Conservation (phyloP, 35 echinoderm and acorn worm species). For the Chiridota heheva region DNA sequence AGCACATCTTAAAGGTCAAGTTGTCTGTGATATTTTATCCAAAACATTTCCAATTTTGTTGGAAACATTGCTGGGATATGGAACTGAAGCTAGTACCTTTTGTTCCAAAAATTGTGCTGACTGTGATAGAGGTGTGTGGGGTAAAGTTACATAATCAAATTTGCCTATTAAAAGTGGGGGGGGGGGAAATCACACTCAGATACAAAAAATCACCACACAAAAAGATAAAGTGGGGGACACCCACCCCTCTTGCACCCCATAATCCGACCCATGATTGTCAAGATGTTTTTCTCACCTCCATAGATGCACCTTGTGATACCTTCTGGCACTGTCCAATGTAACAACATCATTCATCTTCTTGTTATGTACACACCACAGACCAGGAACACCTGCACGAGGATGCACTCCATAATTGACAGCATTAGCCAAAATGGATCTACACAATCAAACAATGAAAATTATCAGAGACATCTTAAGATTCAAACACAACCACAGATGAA, state of each 20-base stretch:
- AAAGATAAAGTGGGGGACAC: background rate
- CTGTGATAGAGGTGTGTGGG: background rate
- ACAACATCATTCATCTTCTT: conserved; percentile 69
- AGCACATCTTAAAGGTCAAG: no score
- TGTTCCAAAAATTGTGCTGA: background rate
- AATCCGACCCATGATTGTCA: background rate
- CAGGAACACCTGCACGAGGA: conserved; percentile 82
- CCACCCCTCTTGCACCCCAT: background rate
- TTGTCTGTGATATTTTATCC: no score
- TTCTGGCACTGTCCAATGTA: conserved; percentile 63
- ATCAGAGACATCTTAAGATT: no score
- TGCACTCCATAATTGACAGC: conserved; percentile 73
- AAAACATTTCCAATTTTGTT: no score
- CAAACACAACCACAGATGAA: no score
- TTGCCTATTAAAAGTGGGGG: no score
- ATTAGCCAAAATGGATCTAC: conserved; percentile 94
- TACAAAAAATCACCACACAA: no score
- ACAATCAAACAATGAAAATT: no score
- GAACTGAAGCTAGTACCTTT: background rate
- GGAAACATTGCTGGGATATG: background rate
- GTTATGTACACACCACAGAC: conserved; percentile 78
- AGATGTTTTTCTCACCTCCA: conserved; percentile 66
- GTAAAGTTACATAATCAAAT: no score
- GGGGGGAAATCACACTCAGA: no score
- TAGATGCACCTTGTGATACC: conserved; percentile 72